phyloP scores from a whole-genome alignment of 1,140 invertebrate species.

The Teleogryllus occipitalis region DNA sequence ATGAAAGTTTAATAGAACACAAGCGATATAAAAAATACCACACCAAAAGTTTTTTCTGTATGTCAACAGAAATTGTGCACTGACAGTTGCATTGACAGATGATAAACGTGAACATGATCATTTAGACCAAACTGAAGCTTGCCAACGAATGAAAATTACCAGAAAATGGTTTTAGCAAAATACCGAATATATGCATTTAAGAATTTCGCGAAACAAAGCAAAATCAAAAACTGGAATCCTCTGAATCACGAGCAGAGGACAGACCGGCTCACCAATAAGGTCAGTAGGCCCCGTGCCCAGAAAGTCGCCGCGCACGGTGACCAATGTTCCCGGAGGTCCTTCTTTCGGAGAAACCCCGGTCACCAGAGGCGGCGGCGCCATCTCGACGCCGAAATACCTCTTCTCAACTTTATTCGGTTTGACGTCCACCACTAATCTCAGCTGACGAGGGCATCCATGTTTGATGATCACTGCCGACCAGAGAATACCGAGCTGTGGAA shows the following conservation, averaged over 20 bases:
- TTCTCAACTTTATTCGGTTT: no score
- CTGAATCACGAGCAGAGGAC: neutral
- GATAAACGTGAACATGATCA: neutral
- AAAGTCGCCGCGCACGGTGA: constrained; percentile 94
- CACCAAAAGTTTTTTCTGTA: no score
- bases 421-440: no score
- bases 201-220: no score
- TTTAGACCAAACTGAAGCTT: neutral
- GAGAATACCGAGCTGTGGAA: no score
- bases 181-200: neutral
- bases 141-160: neutral
- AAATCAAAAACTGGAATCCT: neutral
- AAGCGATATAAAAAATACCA: no score
- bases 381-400: neutral
- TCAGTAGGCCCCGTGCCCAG: constrained; percentile 77
- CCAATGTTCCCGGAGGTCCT: constrained; percentile 90
- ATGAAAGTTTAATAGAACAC: no score
- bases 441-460: no score
- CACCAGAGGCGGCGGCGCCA: constrained; percentile 67
- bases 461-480: no score
- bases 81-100: no score
- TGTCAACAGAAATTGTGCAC: no score
- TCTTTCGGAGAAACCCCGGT: constrained; percentile 97
- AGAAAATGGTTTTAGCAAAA: neutral
- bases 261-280: constrained; percentile 61